Percentiles rank a stretch among this genome's conserved stretches.
Conservation (phyloP, 2,797 vertebrate genomes). For the Syngnathus acus region DNA sequence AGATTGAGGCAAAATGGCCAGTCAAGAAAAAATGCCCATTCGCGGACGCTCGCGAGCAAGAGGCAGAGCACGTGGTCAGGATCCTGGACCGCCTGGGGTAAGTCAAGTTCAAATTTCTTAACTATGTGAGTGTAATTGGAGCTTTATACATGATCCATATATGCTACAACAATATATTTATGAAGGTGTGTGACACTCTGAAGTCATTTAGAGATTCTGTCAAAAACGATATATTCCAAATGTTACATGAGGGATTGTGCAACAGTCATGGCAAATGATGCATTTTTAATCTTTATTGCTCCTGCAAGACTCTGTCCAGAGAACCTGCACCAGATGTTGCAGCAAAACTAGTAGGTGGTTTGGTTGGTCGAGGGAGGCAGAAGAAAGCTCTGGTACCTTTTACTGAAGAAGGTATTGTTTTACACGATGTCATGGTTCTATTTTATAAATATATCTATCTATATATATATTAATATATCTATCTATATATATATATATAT, state of each 20-base stretch:
- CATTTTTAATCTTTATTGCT: background rate
- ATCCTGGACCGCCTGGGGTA: slow-evolving; percentile 54
- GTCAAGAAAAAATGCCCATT: slow-evolving; percentile 68
- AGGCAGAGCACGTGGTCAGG: slow-evolving; percentile 74
- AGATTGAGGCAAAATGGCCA: background rate
- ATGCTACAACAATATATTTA: no score
- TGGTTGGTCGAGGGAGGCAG: slow-evolving; percentile 68
- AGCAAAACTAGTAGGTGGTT: slow-evolving; percentile 37
- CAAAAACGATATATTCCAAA: background rate
- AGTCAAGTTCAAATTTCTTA: background rate
- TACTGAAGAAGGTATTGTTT: no score
- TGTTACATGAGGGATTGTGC: background rate
- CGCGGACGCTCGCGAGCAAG: slow-evolving; percentile 80
- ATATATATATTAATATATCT: no score
- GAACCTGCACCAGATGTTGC: slow-evolving; percentile 14
- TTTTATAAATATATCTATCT: no score
- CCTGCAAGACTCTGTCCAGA: slow-evolving; percentile 24
- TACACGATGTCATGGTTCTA: background rate
- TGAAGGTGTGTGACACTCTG: no score
- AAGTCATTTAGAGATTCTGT: no score
- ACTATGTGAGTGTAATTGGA: no score
- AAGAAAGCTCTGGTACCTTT: slow-evolving; percentile 36
- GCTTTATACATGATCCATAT: no score
- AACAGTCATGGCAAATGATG: background rate
- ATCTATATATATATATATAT: no score